Evolutionary conservation across 1,140 invertebrate genomes (phyloP).

Genomic region (Sipha flava): DNA sequence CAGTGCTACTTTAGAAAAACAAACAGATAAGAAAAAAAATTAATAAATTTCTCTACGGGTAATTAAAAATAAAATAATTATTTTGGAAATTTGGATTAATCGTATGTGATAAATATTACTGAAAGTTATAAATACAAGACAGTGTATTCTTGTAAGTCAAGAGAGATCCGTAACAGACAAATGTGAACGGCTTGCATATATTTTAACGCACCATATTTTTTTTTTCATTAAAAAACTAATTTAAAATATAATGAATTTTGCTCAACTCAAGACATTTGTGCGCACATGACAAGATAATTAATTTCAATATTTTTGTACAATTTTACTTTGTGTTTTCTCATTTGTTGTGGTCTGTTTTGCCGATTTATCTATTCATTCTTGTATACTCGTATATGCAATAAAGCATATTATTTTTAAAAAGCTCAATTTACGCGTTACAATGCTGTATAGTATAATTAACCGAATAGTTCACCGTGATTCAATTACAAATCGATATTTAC

Average conservation of each 20-base stretch:
- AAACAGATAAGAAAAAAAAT: no score
- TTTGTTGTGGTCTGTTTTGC: background rate
- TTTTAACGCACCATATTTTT: background rate
- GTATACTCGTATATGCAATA: no score
- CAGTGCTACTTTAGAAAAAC: no score
- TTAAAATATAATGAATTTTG: background rate
- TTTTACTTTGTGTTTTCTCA: background rate
- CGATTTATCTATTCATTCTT: no score
- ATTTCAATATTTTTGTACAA: background rate
- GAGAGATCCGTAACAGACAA: background rate
- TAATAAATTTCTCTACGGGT: background rate
- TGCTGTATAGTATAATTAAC: no score
- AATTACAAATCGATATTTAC: no score
- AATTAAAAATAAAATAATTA: background rate
- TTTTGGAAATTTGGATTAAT: background rate
- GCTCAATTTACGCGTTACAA: no score
- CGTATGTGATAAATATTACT: background rate
- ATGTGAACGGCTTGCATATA: background rate
- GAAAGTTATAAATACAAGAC: background rate
- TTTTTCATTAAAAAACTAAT: background rate
- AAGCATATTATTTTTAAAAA: no score
- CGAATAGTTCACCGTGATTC: no score
- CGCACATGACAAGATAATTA: background rate
- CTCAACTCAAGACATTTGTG: background rate
- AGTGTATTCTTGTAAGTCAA: background rate